A percentile compares a stretch with the other conserved stretches of the same genome.
Conservation (phyloP, 2,797 vertebrate species). For the Pyrocephalus nanus region DNA sequence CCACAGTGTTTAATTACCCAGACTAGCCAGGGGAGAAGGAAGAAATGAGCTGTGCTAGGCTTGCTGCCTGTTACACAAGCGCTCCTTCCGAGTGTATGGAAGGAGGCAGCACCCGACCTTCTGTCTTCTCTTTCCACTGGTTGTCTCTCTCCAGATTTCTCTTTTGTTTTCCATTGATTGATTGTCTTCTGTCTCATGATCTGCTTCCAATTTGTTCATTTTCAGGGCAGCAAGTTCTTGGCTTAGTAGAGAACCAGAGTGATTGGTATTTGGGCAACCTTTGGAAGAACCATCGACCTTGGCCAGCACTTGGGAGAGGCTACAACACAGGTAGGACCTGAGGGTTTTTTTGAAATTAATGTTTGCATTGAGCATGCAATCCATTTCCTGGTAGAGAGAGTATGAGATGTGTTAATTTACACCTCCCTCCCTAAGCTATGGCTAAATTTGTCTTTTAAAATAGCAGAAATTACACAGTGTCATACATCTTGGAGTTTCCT, state of each 20-base stretch:
- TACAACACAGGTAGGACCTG: conserved; percentile 91
- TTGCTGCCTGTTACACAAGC: background rate
- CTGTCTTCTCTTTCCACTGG: background rate
- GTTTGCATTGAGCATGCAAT: background rate
- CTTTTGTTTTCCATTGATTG: background rate
- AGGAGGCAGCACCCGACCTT: background rate
- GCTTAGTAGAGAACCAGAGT: conserved; percentile 97
- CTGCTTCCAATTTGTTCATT: conserved; percentile 42
- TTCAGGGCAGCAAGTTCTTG: conserved; percentile 94
- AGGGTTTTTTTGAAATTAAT: background rate
- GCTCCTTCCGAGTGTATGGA: background rate
- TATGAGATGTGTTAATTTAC: background rate
- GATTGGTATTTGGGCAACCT: conserved; percentile 99
- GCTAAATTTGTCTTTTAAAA: background rate
- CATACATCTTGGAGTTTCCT: background rate
- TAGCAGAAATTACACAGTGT: background rate
- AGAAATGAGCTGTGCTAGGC: conserved; percentile 12
- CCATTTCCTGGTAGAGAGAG: background rate
- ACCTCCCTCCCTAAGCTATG: background rate
- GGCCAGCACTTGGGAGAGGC: conserved; percentile 93
- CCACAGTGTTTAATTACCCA: conserved; percentile 59
- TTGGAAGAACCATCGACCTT: conserved; percentile 98
- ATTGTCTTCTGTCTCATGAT: background rate
- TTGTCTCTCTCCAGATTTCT: background rate
- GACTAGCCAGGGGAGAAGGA: conserved; percentile 27